Base-by-base conservation (phyloP, 2,888 invertebrate genomes). In the Oeneis ivallda region DNA sequence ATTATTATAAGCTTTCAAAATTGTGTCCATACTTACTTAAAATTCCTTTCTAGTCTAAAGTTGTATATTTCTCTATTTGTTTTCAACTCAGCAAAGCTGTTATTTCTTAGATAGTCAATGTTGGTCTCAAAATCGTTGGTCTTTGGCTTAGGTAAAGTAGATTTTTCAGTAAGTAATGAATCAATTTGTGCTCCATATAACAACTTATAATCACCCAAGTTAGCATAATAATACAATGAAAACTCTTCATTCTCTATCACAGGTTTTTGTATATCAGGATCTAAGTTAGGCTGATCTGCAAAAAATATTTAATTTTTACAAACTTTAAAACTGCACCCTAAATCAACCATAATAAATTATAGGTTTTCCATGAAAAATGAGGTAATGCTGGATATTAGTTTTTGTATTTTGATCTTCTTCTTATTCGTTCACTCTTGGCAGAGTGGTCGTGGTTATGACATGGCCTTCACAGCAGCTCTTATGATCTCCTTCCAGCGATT, bases 211-310 rank as follows among this genome's bases (percentile, higher is more conserved):
- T 71, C 63, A 26, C 75, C 75, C 61, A 81, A 67, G 6, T 64
- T 68, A 39, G 78, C 61, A 41, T 50, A 69, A 52, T 74, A 78
- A 67, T 71, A 80, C 26, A 80, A 26, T 43, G 76, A 75, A 66
- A 81, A 81, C 66, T 81, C 81, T 70, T 78, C 81, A 75, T 80
- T 81, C 74, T 81, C 81, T 66, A 78, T 63, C 3, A 81, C 78
- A 39, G 81, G 76, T 54, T 70, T 75, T 4, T 76, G 62, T 45
- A 74, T 72, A 57, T 76, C 64, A 17, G 79, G 79, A 61, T 54
- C 41, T 15, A 60, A 59, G 43, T 54, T 64, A 49, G 81, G 78
- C 34, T 56, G 57, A 70, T 80, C 81, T 81, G 72, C 7, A 75
- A 75, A 11, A n/a, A 56, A 39, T 13, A 26, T 50, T 26, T 26